Conservation (phyloP, 2,888 invertebrate genomes). For the Galeopsomyia nigrocyanea region DNA sequence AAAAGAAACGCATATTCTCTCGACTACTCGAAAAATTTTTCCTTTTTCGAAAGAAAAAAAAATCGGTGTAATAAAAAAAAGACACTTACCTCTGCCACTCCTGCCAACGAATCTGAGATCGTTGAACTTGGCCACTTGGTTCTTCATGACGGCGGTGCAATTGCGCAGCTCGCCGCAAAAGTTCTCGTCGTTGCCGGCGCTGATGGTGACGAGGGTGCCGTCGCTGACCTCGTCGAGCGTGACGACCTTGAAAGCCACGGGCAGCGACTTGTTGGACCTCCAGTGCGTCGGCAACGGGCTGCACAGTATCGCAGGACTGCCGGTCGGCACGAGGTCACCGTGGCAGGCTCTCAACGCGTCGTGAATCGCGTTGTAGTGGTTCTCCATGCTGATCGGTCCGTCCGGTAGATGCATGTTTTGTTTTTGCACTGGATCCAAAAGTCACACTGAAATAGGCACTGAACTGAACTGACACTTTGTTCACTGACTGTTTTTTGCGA, state of each 20-base stretch:
- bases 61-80: too few species aligned
- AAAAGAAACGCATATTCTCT: too few species aligned
- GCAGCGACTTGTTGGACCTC: slow-evolving; percentile 97
- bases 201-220: slow-evolving; percentile 93
- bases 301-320: slow-evolving; percentile 95
- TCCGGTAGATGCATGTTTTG: slow-evolving; percentile 77
- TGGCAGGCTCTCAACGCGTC: slow-evolving; percentile 89
- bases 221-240: slow-evolving; percentile 94
- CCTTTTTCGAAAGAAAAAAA: too few species aligned
- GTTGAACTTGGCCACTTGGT: slow-evolving; percentile 98
- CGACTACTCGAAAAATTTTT: too few species aligned
- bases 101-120: slow-evolving; percentile 98
- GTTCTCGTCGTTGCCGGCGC: slow-evolving; percentile 98
- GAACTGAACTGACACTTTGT: too few species aligned
- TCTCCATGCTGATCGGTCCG: slow-evolving; percentile 79
- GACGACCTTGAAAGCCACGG: slow-evolving; percentile 96
- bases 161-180: slow-evolving; percentile 95
- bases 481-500: too few species aligned
- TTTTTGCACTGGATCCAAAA: not conserved
- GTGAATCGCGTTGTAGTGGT: slow-evolving; percentile 79
- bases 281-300: slow-evolving; percentile 95
- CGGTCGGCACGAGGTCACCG: slow-evolving; percentile 94
- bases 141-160: slow-evolving; percentile 94
- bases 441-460: not conserved
- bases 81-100: slow-evolving; percentile 87